These are phyloP conservation scores for Drosophila carrolli DNA, from an alignment of 1,140 invertebrate species.

Conservation along the genomic window DNA sequence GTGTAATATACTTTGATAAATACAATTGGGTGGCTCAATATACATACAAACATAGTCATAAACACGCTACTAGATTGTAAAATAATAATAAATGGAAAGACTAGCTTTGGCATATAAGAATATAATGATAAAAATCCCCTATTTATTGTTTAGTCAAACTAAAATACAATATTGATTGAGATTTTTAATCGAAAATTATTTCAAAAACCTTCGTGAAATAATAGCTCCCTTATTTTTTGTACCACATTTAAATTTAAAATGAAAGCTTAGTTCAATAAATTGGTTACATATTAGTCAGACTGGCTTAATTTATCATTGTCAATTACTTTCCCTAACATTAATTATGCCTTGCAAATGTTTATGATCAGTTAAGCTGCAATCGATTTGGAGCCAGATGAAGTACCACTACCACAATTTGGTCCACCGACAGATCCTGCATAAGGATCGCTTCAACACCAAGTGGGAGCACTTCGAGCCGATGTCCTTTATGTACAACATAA, in stretches of 20 bases:
- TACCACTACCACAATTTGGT: slow-evolving; percentile 81
- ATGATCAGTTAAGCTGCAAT: slow-evolving; percentile 70
- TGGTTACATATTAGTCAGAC: too few species aligned
- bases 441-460: slow-evolving; percentile 82
- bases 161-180: too few species aligned
- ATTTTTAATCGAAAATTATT: too few species aligned
- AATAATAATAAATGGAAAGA: not conserved
- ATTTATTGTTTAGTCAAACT: too few species aligned
- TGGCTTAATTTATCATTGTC: too few species aligned
- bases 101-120: not conserved
- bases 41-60: too few species aligned
- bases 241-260: not conserved
- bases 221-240: not conserved
- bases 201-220: too few species aligned
- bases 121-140: not conserved
- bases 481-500: slow-evolving; percentile 84
- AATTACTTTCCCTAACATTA: too few species aligned
- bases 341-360: too few species aligned
- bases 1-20: slow-evolving; percentile 19
- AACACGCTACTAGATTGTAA: not conserved
- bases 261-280: too few species aligned
- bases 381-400: slow-evolving; percentile 83
- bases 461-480: slow-evolving; percentile 83
- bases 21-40: slow-evolving; percentile 2
- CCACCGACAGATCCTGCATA: slow-evolving; percentile 80